Percentiles rank a stretch among this genome's conserved stretches.
Evolutionary conservation across 2,888 invertebrate species (phyloP).

Genomic region (Sisyra terminalis): DNA sequence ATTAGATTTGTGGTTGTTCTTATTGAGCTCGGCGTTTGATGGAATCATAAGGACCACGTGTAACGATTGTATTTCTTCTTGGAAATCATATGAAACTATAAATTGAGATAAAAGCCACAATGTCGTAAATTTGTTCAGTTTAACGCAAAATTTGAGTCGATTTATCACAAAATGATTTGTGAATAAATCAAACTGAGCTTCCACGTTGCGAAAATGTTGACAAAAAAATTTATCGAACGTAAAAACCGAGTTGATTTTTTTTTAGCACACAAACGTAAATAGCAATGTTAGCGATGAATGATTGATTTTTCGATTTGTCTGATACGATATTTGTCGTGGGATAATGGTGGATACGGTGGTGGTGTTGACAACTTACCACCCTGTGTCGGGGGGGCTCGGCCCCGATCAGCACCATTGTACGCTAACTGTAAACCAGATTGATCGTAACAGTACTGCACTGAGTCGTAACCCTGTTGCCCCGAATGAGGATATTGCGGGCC

Average conservation of each 20-base stretch:
- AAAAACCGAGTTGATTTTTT: neutral
- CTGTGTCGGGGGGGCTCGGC: constrained; percentile 23
- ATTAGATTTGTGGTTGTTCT: no score
- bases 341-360: constrained; percentile 12
- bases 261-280: neutral
- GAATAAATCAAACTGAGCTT: no score
- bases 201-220: neutral
- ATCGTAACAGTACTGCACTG: constrained; percentile 38
- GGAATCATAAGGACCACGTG: no score
- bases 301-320: neutral
- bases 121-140: no score
- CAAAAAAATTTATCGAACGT: neutral
- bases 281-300: neutral
- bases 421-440: constrained; percentile 31
- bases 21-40: no score
- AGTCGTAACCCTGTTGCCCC: constrained; percentile 15
- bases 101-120: no score
- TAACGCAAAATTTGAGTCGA: no score
- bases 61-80: no score
- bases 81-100: no score
- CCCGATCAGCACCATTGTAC: constrained; percentile 27
- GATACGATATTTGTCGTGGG: neutral
- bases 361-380: constrained; percentile 26
- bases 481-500: constrained; percentile 16
- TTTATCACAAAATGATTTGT: no score